A percentile compares a stretch with the other conserved stretches of the same genome.
Evolutionary conservation across 2,113 vertebrate species (phyloP).

Genomic region (Nipponia nippon): DNA sequence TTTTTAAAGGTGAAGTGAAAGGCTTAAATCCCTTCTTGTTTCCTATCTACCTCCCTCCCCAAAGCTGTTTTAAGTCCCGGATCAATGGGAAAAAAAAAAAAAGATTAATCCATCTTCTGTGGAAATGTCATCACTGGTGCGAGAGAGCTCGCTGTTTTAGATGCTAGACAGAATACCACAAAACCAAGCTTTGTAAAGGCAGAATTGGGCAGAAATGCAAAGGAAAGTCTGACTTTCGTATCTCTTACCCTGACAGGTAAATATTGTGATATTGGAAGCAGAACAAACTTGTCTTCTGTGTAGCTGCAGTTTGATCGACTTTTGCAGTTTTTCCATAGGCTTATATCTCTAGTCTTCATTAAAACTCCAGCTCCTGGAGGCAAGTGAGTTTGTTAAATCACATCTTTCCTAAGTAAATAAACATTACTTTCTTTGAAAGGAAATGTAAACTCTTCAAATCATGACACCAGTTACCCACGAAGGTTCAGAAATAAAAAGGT

Average conservation of each 20-base stretch:
- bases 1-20: slow-evolving; percentile 55
- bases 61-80: slow-evolving; percentile 12
- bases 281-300: not conserved
- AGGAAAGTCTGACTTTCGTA: not conserved
- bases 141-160: not conserved
- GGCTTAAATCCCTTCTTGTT: slow-evolving; percentile 34
- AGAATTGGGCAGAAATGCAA: not conserved
- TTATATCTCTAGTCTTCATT: not conserved
- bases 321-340: not conserved
- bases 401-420: not conserved
- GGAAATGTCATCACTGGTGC: not conserved
- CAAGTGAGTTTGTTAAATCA: not conserved
- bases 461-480: not conserved
- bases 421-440: not conserved
- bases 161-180: not conserved
- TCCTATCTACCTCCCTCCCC: not conserved
- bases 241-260: slow-evolving; percentile 12
- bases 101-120: not conserved
- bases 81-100: not conserved
- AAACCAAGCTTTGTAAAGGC: slow-evolving; percentile 13
- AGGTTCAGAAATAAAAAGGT: not conserved
- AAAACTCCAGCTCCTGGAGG: not conserved
- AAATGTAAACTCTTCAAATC: not conserved
- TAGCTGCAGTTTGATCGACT: not conserved
- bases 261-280: not conserved